A percentile compares a stretch with the other conserved stretches of the same genome.
Conservation (phyloP, 2,113 vertebrate genomes). For the Grus americana region DNA sequence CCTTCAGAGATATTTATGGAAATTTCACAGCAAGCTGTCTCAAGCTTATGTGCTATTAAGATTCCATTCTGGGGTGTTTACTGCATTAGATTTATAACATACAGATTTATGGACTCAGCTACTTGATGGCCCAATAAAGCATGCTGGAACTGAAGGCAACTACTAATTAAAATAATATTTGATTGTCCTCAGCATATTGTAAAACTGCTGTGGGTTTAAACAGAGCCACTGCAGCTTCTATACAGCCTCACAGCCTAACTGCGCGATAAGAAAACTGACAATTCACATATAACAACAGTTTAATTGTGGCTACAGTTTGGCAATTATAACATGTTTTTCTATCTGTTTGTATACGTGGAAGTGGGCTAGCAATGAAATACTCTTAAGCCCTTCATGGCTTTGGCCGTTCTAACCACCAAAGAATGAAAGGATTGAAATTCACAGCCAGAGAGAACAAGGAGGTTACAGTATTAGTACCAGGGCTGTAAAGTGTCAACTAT, state of each 20-base stretch:
- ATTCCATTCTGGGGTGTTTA: slow-evolving; percentile 60
- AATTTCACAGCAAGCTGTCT: slow-evolving; percentile 61
- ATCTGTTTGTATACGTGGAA: background rate
- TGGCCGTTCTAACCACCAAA: background rate
- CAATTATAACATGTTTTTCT: background rate
- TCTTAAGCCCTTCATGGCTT: background rate
- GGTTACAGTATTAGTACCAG: slow-evolving; percentile 8
- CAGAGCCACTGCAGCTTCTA: background rate
- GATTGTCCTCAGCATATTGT: background rate
- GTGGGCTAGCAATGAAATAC: background rate
- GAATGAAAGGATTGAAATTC: slow-evolving; percentile 43
- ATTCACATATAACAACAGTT: background rate
- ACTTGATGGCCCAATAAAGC: slow-evolving; percentile 23
- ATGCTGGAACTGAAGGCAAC: background rate
- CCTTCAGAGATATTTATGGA: slow-evolving; percentile 74
- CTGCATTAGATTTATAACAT: slow-evolving; percentile 49
- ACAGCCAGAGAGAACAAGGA: slow-evolving; percentile 30
- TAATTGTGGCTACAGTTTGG: background rate
- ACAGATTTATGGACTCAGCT: slow-evolving; percentile 31
- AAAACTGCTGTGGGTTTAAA: background rate
- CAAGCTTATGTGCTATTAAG: slow-evolving; percentile 61
- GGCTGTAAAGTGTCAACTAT: slow-evolving; percentile 13
- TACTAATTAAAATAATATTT: slow-evolving; percentile 37
- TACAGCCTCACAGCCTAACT: background rate
- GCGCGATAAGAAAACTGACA: background rate